Evolutionary conservation across 2,888 invertebrate species (phyloP).

Genomic region (Serrognathus titanus): DNA sequence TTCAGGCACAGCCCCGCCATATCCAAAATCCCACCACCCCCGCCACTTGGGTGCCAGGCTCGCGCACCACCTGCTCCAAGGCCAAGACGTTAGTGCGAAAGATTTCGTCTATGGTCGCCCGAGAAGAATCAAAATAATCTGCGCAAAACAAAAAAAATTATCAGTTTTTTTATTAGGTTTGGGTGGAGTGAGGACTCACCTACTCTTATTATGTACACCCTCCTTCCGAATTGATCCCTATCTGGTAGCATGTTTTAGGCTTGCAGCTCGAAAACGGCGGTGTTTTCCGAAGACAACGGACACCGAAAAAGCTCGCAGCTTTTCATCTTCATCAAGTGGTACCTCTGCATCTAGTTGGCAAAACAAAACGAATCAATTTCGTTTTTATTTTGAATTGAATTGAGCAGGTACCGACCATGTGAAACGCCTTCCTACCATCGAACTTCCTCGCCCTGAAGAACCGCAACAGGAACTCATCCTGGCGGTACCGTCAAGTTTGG

Average conservation of each 20-base stretch:
- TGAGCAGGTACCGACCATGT: slow-evolving; percentile 43
- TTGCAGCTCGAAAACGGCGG: slow-evolving; percentile 45
- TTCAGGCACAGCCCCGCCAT: slow-evolving; percentile 50
- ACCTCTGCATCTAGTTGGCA: slow-evolving; percentile 47
- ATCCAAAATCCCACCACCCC: slow-evolving; percentile 53
- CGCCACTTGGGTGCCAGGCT: slow-evolving; percentile 56
- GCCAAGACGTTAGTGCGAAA: slow-evolving; percentile 54
- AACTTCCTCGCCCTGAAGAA: slow-evolving; percentile 59
- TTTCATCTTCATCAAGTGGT: slow-evolving; percentile 49
- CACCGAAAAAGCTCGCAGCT: slow-evolving; percentile 48
- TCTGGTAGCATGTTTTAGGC: slow-evolving; percentile 47
- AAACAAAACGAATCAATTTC: neutral
- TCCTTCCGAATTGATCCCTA: slow-evolving; percentile 46
- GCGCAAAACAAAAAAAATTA: slow-evolving; percentile 19
- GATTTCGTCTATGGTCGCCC: slow-evolving; percentile 51
- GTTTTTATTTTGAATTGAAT: too few species aligned
- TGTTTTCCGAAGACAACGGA: slow-evolving; percentile 43
- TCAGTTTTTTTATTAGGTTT: too few species aligned
- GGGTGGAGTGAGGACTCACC: too few species aligned
- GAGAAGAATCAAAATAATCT: slow-evolving; percentile 51
- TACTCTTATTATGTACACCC: slow-evolving; percentile 48
- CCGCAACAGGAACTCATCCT: slow-evolving; percentile 55
- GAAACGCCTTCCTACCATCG: slow-evolving; percentile 48
- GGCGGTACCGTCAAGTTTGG: slow-evolving; percentile 48
- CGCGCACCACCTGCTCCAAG: slow-evolving; percentile 53